Evolutionary conservation across 1,140 invertebrate species (phyloP).

Genomic region (Oncopeltus fasciatus): DNA sequence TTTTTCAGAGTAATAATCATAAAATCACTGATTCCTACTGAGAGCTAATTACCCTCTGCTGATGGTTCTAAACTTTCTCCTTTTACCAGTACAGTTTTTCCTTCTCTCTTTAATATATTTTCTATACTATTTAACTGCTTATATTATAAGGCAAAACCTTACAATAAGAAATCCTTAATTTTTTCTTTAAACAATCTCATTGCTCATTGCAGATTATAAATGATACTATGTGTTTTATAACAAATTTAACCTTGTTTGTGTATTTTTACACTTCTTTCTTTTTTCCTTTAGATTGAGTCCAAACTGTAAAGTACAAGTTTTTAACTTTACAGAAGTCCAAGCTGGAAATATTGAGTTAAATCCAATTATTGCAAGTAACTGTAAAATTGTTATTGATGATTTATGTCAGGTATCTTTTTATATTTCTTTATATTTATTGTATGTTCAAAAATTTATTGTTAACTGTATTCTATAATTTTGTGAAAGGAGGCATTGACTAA

Average conservation of each 20-base stretch:
- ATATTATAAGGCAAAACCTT: no score
- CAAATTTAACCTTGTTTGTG: background rate
- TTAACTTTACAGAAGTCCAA: slow-evolving; percentile 78
- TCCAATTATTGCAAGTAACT: slow-evolving; percentile 65
- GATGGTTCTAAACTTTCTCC: no score
- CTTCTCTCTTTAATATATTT: no score
- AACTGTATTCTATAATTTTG: no score
- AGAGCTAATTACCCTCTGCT: no score
- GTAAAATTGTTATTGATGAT: slow-evolving; percentile 64
- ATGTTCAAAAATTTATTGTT: no score
- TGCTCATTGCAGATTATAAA: background rate
- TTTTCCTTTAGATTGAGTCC: slow-evolving; percentile 30
- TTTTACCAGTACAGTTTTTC: no score
- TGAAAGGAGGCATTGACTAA: background rate
- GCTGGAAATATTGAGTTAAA: slow-evolving; percentile 74
- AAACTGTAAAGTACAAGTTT: slow-evolving; percentile 56
- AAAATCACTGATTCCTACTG: no score
- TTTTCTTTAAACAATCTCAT: background rate
- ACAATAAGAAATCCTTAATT: no score
- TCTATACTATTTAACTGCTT: no score
- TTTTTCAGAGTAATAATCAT: no score
- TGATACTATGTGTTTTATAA: background rate
- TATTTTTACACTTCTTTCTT: background rate
- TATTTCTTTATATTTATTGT: no score
- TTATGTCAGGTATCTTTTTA: slow-evolving; percentile 64